Conservation (phyloP, 2,888 invertebrate species). For the Athrips mouffetella region DNA sequence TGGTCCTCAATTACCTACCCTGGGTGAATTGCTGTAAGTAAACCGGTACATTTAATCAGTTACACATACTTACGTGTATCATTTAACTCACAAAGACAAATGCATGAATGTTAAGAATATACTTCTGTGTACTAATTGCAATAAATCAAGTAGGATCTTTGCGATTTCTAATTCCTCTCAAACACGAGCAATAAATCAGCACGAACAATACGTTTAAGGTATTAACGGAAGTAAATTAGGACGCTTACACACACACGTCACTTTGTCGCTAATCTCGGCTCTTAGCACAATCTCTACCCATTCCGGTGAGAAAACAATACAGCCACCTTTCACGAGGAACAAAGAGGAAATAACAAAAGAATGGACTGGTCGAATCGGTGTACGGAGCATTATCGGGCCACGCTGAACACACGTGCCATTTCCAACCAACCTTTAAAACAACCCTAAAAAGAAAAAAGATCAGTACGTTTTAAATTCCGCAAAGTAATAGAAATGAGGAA, state of each 20-base stretch:
- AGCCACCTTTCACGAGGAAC: constrained; percentile 63
- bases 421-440: constrained; percentile 52
- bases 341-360: constrained; percentile 72
- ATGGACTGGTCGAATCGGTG: constrained; percentile 63
- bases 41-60: too few relatives aligned
- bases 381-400: constrained; percentile 58
- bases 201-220: constrained; percentile 33
- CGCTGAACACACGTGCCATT: constrained; percentile 51
- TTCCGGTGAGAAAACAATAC: constrained; percentile 70
- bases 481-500: neutral
- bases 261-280: constrained; percentile 72
- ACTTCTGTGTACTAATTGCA: constrained; percentile 3
- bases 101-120: constrained; percentile 1
- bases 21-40: too few relatives aligned
- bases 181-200: constrained; percentile 9
- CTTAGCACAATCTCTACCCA: constrained; percentile 68
- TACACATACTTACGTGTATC: too few relatives aligned
- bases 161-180: constrained; percentile 7
- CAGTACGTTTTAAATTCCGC: constrained; percentile 10
- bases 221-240: constrained; percentile 56
- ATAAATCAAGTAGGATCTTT: constrained; percentile 4
- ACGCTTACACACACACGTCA: constrained; percentile 60
- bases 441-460: constrained; percentile 46
- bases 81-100: neutral
- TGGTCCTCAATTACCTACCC: neutral